Evolutionary conservation across 1,140 invertebrate species (phyloP).

Genomic region (Leucophenga varia): DNA sequence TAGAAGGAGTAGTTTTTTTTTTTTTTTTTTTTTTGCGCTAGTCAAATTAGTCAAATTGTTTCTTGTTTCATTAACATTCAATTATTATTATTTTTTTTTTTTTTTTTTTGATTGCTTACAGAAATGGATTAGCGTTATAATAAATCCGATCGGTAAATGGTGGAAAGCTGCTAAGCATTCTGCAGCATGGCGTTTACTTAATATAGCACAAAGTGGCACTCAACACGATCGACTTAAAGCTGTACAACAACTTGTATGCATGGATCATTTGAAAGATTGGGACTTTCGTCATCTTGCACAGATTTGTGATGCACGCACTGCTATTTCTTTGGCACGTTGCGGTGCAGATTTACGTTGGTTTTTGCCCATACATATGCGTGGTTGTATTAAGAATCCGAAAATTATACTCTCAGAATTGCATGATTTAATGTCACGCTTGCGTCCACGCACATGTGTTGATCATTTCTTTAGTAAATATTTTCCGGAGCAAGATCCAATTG

Average conservation of each 20-base stretch:
- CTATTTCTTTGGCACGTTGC: constrained; percentile 63
- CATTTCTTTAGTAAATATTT: constrained; percentile 55
- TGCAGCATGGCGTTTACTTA: constrained; percentile 57
- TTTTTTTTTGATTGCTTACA: too few species aligned
- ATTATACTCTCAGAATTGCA: constrained; percentile 44
- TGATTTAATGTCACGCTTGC: constrained; percentile 33
- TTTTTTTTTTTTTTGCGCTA: too few species aligned
- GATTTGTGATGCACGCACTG: constrained; percentile 65
- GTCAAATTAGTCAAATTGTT: too few species aligned
- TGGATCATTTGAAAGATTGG: constrained; percentile 60
- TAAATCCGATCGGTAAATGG: constrained; percentile 54
- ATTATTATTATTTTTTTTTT: too few species aligned
- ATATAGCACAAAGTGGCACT: constrained; percentile 55
- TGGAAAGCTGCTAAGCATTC: constrained; percentile 59
- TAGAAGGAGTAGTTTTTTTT: too few species aligned
- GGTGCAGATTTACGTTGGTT: constrained; percentile 61
- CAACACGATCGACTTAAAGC: constrained; percentile 56
- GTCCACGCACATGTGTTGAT: constrained; percentile 39
- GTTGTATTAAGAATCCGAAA: constrained; percentile 51
- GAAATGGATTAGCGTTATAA: constrained; percentile 54
- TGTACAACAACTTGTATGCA: constrained; percentile 52
- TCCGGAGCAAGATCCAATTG: constrained; percentile 37
- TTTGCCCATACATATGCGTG: constrained; percentile 54
- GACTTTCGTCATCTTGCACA: constrained; percentile 66
- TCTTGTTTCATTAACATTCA: too few species aligned